Evolutionary conservation across 1,140 invertebrate species (phyloP).

Genomic region (Dinoponera quadriceps): DNA sequence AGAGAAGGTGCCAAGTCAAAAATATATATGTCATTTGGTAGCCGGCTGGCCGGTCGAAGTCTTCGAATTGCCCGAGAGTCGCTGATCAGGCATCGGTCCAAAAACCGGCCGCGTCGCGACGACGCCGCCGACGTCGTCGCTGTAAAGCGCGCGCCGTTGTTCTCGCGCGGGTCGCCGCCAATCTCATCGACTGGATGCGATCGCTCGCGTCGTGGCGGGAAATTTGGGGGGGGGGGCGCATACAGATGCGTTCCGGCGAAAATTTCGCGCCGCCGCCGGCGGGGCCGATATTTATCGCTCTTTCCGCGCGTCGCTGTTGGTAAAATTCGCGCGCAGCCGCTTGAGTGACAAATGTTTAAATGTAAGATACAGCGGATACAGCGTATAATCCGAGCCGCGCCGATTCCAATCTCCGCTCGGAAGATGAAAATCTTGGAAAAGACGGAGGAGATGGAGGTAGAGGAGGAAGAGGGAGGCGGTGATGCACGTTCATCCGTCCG

Average conservation of each 20-base stretch:
- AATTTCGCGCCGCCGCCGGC: not conserved
- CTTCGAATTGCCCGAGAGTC: constrained; percentile 79
- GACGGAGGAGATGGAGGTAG: not conserved
- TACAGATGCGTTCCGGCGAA: not conserved
- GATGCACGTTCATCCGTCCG: not conserved
- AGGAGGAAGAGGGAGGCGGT: constrained; percentile 1
- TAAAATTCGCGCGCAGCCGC: not conserved
- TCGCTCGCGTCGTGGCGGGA: not conserved
- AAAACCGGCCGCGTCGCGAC: constrained; percentile 61
- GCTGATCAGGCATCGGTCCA: constrained; percentile 80
- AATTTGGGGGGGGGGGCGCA: not conserved
- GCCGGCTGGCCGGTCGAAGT: constrained; percentile 66
- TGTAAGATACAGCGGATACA: not conserved
- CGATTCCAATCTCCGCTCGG: not conserved
- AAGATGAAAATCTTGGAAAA: not conserved
- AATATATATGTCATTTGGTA: constrained; percentile 78
- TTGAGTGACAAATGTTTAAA: constrained; percentile 13
- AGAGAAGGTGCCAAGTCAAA: constrained; percentile 73
- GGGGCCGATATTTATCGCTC: not conserved
- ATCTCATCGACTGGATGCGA: constrained; percentile 29
- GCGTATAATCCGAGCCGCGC: not conserved
- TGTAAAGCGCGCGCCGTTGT: constrained; percentile 29
- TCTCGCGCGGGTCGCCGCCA: constrained; percentile 2
- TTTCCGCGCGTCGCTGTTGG: too few species aligned
- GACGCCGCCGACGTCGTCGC: not conserved